Evolutionary conservation across 2,113 vertebrate species (phyloP), one percentile per base, ranked within the genome.

Genomic region (Furnarius figulus): DNA sequence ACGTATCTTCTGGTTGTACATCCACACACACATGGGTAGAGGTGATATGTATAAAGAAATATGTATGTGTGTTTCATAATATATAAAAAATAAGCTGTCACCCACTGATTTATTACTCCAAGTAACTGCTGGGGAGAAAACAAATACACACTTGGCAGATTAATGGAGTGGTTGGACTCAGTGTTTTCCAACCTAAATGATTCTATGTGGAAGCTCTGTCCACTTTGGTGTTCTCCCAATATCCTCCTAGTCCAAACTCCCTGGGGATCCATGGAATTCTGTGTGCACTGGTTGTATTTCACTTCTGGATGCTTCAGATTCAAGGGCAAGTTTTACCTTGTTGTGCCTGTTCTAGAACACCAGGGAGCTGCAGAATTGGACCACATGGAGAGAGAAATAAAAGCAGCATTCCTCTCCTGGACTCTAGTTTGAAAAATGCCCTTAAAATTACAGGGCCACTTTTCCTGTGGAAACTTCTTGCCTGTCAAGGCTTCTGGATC

Each of bases 111-210:
- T 30, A 15, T 12, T 56, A 19, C n/a, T 70, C 49, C 16, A 33
- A 63, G 30, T n/a, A 39, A 19, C 24, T 63, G 14, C 50, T 50
- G 23, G 16, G 33, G 20, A 44, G 37, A 33, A 21, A 73, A n/a
- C n/a, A n/a, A 50, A 35, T 11, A 56, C 0, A 0, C 18, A 14
- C 3, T 25, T 46, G 25, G 27, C 12, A 49, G 35, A 37, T 24
- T 17, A 37, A 18, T 14, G 37, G 35, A 27, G 25, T 39, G 23
- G 23, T 5, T 61, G 59, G 59, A 18, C 35, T 61, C 24, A 4
- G 4, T 37, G 15, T 39, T 37, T 37, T 39, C 59, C 35, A 37
- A 8, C 59, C 35, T 37, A 11, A 61, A 61, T 17, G 35, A 39
- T 27, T 61, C 59, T 12, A 5, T 37, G 35, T 25, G 35, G 59